These are phyloP conservation scores for Paradoxurus hermaphroditus DNA, from an alignment of 2,113 vertebrate genomes.

Conservation along the genomic window DNA sequence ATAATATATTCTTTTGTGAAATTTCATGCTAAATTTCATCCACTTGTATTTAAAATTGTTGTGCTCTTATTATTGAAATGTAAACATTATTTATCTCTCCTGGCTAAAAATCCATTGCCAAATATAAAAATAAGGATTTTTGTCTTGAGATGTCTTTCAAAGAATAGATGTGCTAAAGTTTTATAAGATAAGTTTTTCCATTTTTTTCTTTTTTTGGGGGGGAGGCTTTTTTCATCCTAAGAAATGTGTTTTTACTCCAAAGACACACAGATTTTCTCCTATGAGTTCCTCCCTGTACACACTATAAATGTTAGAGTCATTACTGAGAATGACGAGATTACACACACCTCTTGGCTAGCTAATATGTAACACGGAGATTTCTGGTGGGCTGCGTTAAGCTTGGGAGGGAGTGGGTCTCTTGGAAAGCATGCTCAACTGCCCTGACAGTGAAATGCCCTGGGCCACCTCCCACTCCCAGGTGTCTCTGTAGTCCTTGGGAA, in stretches of 20 bases:
- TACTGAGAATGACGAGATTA: too few species aligned
- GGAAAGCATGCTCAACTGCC: too few species aligned
- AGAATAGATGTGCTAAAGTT: background rate
- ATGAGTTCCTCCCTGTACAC: background rate
- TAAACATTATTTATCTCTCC: background rate
- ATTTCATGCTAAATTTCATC: background rate
- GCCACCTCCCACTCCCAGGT: too few species aligned
- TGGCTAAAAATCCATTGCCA: background rate
- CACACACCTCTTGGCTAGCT: too few species aligned
- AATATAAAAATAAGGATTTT: background rate
- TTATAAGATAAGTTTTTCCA: background rate
- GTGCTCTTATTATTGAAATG: background rate
- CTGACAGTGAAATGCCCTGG: too few species aligned
- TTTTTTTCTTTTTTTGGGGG: too few species aligned
- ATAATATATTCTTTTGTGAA: background rate
- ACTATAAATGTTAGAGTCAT: too few species aligned
- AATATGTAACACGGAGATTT: too few species aligned
- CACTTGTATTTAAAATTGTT: background rate
- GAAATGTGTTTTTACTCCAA: background rate
- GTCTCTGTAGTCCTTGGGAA: too few species aligned
- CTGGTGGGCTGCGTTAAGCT: too few species aligned
- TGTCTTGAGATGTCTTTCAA: background rate
- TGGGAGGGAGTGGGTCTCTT: too few species aligned
- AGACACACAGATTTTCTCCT: background rate
- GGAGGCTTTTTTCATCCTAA: background rate